These are phyloP conservation scores for Galagoides demidoff DNA, from an alignment of 2,797 vertebrate species.

Conservation along the genomic window DNA sequence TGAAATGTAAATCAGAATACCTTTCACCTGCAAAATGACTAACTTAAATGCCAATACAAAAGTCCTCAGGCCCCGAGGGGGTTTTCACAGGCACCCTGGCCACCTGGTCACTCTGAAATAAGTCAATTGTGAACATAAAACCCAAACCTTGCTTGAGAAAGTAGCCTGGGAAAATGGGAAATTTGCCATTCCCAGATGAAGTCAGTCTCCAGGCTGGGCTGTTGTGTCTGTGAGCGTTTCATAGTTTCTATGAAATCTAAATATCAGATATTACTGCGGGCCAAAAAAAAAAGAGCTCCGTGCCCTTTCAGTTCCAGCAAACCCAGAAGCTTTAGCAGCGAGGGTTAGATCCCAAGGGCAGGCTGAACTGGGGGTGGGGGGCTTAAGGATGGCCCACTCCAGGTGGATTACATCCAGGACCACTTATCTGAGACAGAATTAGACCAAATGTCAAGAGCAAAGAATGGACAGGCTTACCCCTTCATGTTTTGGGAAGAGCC, in stretches of 20 bases:
- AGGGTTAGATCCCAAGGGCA: constrained; percentile 61
- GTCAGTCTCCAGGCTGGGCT: constrained; percentile 61
- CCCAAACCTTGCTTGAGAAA: constrained; percentile 47
- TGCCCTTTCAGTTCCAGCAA: constrained; percentile 68
- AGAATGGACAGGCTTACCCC: constrained; percentile 74
- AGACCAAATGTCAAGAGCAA: constrained; percentile 80
- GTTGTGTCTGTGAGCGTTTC: constrained; percentile 67
- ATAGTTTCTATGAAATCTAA: constrained; percentile 68
- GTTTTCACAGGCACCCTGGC: constrained; percentile 44
- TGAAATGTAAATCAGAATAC: constrained; percentile 78
- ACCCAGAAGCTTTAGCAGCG: constrained; percentile 50
- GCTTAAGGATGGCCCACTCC: constrained; percentile 70
- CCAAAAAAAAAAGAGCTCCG: not conserved
- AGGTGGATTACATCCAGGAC: constrained; percentile 81
- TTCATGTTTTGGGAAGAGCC: constrained; percentile 76
- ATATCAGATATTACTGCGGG: constrained; percentile 54
- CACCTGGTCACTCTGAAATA: constrained; percentile 69
- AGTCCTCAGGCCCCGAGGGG: constrained; percentile 64
- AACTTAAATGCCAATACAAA: constrained; percentile 58
- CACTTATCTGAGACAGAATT: constrained; percentile 81
- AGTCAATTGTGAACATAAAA: constrained; percentile 68
- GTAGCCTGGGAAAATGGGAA: constrained; percentile 69
- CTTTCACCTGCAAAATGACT: constrained; percentile 78
- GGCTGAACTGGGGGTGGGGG: not conserved
- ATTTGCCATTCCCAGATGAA: constrained; percentile 70